phyloP scores from a whole-genome alignment of 2,797 vertebrate species.

The Enteromius argenteus region DNA sequence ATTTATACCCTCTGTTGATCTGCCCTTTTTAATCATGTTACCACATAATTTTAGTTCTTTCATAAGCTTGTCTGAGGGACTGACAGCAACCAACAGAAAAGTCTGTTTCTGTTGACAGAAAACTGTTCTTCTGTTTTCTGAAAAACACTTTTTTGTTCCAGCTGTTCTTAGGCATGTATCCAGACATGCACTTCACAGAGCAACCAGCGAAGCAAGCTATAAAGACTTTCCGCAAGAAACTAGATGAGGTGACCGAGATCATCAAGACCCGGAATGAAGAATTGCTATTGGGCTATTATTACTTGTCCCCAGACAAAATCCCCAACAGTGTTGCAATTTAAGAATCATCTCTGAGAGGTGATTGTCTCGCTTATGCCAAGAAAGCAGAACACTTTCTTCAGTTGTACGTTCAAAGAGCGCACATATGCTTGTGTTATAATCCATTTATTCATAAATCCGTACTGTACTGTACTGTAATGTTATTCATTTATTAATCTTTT shows the following conservation, averaged over 20 bases:
- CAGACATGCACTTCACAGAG: slow-evolving; percentile 93
- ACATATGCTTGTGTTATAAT: too few relatives aligned
- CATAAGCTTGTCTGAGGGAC: neutral
- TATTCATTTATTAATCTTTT: too few relatives aligned
- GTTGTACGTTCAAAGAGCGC: too few relatives aligned
- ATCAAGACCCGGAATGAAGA: slow-evolving; percentile 89
- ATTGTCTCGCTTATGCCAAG: too few relatives aligned
- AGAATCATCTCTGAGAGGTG: slow-evolving; percentile 28
- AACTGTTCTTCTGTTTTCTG: neutral
- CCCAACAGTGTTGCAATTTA: slow-evolving; percentile 94
- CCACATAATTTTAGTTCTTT: neutral
- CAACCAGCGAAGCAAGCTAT: slow-evolving; percentile 87
- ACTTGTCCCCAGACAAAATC: slow-evolving; percentile 92
- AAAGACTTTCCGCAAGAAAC: slow-evolving; percentile 83
- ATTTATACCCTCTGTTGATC: too few relatives aligned
- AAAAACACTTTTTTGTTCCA: slow-evolving; percentile 42
- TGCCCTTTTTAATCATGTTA: too few relatives aligned
- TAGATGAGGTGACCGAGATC: slow-evolving; percentile 78
- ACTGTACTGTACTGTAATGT: too few relatives aligned
- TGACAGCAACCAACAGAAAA: neutral
- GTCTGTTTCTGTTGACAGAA: too few relatives aligned
- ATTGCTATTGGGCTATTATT: slow-evolving; percentile 92
- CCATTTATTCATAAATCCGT: too few relatives aligned
- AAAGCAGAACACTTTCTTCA: too few relatives aligned
- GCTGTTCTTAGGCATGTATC: slow-evolving; percentile 74